Conservation (phyloP, 2,888 invertebrate species). For the Harmothoe impar region DNA sequence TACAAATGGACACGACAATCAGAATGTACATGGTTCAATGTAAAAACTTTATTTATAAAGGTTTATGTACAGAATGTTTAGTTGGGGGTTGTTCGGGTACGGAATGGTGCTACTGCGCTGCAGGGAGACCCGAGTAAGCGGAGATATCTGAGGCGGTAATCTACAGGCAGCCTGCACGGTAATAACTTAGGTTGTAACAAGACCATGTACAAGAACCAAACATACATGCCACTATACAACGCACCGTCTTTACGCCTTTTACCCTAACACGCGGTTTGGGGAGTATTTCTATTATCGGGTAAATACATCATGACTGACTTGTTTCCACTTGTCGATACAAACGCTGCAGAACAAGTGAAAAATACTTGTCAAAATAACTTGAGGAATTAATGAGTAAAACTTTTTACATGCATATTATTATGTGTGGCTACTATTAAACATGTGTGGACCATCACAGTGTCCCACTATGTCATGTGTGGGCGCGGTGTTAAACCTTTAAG, state of each 20-base stretch:
- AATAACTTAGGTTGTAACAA: slow-evolving; percentile 17
- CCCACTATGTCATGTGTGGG: background rate
- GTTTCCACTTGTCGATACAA: background rate
- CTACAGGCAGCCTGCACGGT: slow-evolving; percentile 3
- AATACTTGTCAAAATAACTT: slow-evolving; percentile 12
- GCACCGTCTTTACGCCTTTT: background rate
- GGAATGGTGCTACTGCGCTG: slow-evolving; percentile 8
- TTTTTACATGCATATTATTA: background rate
- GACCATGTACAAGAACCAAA: background rate
- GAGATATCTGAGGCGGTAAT: background rate
- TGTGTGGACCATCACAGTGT: background rate
- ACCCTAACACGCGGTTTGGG: background rate
- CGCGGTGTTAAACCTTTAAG: background rate
- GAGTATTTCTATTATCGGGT: background rate
- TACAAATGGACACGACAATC: no score
- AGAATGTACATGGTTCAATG: no score
- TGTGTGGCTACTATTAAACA: background rate
- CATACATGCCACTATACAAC: background rate
- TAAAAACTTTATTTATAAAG: background rate
- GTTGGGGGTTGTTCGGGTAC: background rate
- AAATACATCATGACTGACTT: background rate
- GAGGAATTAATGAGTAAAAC: background rate
- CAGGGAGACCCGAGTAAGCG: background rate
- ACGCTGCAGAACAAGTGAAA: background rate
- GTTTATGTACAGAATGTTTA: slow-evolving; percentile 33